These are phyloP conservation scores for Drosophila truncata DNA, from an alignment of 1,140 invertebrate genomes.

Conservation along the genomic window DNA sequence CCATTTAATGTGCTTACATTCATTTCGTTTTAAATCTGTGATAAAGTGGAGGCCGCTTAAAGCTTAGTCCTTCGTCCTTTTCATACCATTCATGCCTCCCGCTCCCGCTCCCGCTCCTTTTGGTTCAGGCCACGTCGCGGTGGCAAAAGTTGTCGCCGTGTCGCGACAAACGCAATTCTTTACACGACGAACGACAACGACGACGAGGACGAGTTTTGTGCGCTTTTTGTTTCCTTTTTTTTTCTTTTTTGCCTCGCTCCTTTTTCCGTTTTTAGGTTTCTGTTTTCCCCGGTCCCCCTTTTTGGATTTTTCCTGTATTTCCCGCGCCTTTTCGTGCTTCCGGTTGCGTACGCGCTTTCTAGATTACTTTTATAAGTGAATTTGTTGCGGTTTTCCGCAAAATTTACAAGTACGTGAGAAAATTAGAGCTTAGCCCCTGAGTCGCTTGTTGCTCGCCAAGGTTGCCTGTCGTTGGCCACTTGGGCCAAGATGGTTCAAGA, in stretches of 20 bases:
- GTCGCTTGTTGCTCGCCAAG: constrained; percentile 61
- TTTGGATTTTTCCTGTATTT: constrained; percentile 32
- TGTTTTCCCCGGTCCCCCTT: not conserved
- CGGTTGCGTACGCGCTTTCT: constrained; percentile 80
- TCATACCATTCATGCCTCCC: not conserved
- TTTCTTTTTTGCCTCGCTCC: constrained; percentile 24
- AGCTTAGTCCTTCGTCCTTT: constrained; percentile 38
- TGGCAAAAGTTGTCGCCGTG: constrained; percentile 76
- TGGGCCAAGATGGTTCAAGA: constrained; percentile 16
- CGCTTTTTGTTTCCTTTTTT: constrained; percentile 46
- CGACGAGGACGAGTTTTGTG: constrained; percentile 35
- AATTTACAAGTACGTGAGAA: constrained; percentile 84
- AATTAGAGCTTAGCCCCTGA: constrained; percentile 79
- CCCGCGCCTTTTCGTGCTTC: constrained; percentile 66
- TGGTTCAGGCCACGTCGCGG: constrained; percentile 7
- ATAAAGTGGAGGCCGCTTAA: constrained; percentile 73
- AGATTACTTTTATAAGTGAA: constrained; percentile 84
- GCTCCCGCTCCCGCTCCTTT: not conserved
- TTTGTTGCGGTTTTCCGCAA: constrained; percentile 84
- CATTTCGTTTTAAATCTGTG: constrained; percentile 78
- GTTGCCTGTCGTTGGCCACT: constrained; percentile 21
- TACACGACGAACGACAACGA: constrained; percentile 43
- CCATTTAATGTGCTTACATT: constrained; percentile 81
- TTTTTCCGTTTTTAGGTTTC: constrained; percentile 35
- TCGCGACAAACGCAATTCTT: constrained; percentile 79